Percentiles rank a stretch among this genome's conserved stretches.
phyloP scores from a whole-genome alignment of 2,888 invertebrate species.

The Metellina segmentata region DNA sequence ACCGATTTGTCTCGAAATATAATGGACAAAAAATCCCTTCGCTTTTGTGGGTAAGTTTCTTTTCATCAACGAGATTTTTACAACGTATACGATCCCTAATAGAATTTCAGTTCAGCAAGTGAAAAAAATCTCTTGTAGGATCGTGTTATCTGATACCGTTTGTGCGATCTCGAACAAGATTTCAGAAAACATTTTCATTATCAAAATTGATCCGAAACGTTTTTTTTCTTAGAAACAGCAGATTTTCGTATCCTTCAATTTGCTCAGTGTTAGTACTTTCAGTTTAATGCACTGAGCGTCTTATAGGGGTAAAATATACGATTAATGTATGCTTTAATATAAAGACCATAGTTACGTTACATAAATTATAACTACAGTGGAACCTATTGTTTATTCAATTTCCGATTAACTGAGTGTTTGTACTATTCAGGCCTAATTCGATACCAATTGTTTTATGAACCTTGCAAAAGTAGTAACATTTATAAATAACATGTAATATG shows the following conservation, averaged over 20 bases:
- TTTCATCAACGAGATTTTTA: conserved; percentile 40
- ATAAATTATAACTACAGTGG: too few relatives aligned
- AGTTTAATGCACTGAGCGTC: too few relatives aligned
- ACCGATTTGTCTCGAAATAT: conserved; percentile 49
- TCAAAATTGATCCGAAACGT: conserved; percentile 23
- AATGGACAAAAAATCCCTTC: conserved; percentile 42
- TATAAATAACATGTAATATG: too few relatives aligned
- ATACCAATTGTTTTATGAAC: too few relatives aligned
- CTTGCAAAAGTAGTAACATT: too few relatives aligned
- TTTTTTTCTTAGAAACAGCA: background rate
- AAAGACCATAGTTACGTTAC: too few relatives aligned
- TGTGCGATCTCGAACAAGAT: conserved; percentile 33
- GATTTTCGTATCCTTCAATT: background rate
- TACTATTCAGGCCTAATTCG: too few relatives aligned
- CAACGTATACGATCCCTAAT: conserved; percentile 15
- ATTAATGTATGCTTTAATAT: too few relatives aligned
- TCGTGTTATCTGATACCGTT: conserved; percentile 38
- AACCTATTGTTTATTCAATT: too few relatives aligned
- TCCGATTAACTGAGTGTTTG: too few relatives aligned
- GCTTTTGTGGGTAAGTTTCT: conserved; percentile 42
- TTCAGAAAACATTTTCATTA: conserved; percentile 33
- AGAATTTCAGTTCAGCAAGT: conserved; percentile 38
- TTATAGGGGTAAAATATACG: too few relatives aligned
- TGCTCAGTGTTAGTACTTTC: background rate
- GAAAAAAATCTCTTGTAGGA: conserved; percentile 25